These are phyloP conservation scores for Gambusia affinis DNA, from an alignment of 2,113 vertebrate species.

Conservation along the genomic window DNA sequence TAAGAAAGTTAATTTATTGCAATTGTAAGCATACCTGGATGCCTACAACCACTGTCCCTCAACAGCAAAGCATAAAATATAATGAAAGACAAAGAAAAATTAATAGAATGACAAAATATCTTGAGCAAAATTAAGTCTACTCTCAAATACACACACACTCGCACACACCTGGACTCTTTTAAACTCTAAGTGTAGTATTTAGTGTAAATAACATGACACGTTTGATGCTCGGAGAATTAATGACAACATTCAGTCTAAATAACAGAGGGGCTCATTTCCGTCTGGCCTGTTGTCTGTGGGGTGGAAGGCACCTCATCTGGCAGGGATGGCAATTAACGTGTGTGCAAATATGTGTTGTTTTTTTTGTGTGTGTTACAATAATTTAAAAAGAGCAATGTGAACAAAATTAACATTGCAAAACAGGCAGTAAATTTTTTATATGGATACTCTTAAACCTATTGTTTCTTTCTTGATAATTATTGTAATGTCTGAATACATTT, in stretches of 20 bases:
- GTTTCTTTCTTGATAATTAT: neutral
- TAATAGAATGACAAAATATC: neutral
- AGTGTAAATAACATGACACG: constrained; percentile 81
- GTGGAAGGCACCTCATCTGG: constrained; percentile 48
- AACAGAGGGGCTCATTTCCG: constrained; percentile 76
- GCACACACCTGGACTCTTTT: constrained; percentile 47
- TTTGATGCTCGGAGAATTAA: constrained; percentile 81
- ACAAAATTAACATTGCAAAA: neutral
- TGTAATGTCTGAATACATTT: neutral
- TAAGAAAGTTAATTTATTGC: neutral
- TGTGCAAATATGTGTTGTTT: constrained; percentile 7
- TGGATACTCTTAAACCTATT: neutral
- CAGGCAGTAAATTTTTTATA: neutral
- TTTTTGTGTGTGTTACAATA: neutral
- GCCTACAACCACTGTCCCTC: neutral
- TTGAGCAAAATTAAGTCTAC: constrained; percentile 12
- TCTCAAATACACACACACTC: constrained; percentile 23
- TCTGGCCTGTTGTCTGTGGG: constrained; percentile 54
- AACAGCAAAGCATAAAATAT: neutral
- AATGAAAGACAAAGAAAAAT: neutral
- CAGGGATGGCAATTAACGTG: constrained; percentile 30
- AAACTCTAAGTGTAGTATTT: constrained; percentile 81
- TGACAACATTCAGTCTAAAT: constrained; percentile 80
- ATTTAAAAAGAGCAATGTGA: neutral
- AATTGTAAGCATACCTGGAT: neutral